Evolutionary conservation across 2,113 vertebrate genomes (phyloP), one percentile per base, ranked within the genome.

Genomic region (Tetraodon nigroviridis): DNA sequence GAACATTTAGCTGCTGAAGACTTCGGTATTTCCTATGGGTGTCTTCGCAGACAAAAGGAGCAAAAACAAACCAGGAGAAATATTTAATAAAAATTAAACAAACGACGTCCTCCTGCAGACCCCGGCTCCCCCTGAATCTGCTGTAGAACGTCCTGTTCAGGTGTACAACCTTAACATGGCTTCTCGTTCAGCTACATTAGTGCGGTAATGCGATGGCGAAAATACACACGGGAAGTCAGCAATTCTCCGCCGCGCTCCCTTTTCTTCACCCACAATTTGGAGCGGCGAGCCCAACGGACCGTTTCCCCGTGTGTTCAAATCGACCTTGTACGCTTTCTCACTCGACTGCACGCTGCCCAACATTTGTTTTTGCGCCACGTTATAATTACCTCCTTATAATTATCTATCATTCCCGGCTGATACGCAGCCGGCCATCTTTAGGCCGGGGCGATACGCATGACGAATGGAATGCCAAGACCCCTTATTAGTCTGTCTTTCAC

Each of bases 401-500:
- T 84, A 82, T 80, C 75, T 29, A 58, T 84, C 76, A 80, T 84
- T 72, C 60, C 50, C 29, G 69, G 52, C 54, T 79, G 81, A 78
- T 73, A 71, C 24, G 27, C 75, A 71, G 66, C 61, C 68, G 73
- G 67, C 56, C 58, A 21, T 72, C 50, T 80, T 71, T 79, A 73
- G 82, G 69, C 64, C 53, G 61, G 68, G 66, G 54, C 61, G 85
- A 80, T 75, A 56, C 71, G 57, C 61, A 54, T 82, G 80, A 81
- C 72, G 19, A 84, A 85, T 80, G 48, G 19, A 64, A 85, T 79
- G 82, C 61, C 69, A 85, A 79, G 67, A 62, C 54, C 67, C 80
- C 60, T 77, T 72, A 84, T 83, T 80, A 84, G 83, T 60, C 72
- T 69, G 67, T 52, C 66, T 77, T 72, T 83, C 66, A 80, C 67